phyloP scores from a whole-genome alignment of 2,113 vertebrate species.

The Thymallus thymallus region DNA sequence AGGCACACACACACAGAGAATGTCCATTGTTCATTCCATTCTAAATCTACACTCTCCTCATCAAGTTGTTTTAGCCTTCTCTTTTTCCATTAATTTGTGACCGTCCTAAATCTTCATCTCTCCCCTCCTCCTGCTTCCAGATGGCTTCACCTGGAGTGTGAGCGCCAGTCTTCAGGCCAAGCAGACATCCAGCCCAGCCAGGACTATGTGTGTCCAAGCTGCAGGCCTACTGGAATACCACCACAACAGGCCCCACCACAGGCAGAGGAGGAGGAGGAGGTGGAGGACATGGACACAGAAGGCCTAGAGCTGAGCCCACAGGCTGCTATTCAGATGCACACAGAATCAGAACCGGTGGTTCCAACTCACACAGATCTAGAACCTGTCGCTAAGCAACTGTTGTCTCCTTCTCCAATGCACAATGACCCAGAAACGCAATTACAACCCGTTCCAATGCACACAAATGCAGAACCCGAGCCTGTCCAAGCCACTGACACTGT shows the following conservation, averaged over 20 bases:
- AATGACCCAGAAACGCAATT: slow-evolving; percentile 62
- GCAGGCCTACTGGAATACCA: slow-evolving; percentile 79
- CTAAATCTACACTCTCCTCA: too few species aligned
- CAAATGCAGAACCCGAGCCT: slow-evolving; percentile 57
- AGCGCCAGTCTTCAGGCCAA: slow-evolving; percentile 84
- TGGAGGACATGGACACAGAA: slow-evolving; percentile 57
- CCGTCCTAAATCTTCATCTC: slow-evolving; percentile 14
- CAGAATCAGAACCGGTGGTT: slow-evolving; percentile 55
- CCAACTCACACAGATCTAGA: slow-evolving; percentile 61
- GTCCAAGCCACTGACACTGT: slow-evolving; percentile 43
- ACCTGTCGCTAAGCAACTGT: slow-evolving; percentile 47
- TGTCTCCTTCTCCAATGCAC: slow-evolving; percentile 54
- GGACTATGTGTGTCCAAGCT: slow-evolving; percentile 87
- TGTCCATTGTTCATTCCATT: not conserved
- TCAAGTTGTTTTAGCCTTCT: not conserved
- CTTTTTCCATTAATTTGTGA: not conserved
- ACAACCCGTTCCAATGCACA: slow-evolving; percentile 61
- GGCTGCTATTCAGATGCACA: slow-evolving; percentile 62
- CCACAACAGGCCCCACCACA: slow-evolving; percentile 59
- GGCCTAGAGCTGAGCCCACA: slow-evolving; percentile 73
- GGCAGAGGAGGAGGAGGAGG: slow-evolving; percentile 70
- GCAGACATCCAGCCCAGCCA: slow-evolving; percentile 81
- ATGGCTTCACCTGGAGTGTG: slow-evolving; percentile 93
- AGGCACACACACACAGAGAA: slow-evolving; percentile 12
- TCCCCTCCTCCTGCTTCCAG: slow-evolving; percentile 63